phyloP scores from a whole-genome alignment of 2,797 vertebrate species.

The Pantherophis alleghaniensis region DNA sequence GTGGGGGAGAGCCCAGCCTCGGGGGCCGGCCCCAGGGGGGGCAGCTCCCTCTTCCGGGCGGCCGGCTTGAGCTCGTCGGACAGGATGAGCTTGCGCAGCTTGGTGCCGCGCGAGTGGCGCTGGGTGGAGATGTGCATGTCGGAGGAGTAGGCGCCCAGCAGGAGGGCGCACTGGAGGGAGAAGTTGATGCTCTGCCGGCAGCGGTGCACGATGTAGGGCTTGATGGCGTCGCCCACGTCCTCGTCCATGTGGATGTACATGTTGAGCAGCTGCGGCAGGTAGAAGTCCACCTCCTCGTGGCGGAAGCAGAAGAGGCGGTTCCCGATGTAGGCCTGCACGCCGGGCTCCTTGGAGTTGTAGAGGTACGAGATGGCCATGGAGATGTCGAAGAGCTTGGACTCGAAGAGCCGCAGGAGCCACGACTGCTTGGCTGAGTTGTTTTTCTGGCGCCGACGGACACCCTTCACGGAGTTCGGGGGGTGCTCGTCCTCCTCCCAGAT shows the following conservation, averaged over 20 bases:
- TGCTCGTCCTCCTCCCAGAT: conserved; percentile 75
- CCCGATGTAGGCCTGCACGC: conserved; percentile 96
- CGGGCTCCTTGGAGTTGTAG: conserved; percentile 95
- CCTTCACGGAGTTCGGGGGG: conserved; percentile 68
- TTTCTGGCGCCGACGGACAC: conserved; percentile 78
- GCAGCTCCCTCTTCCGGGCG: conserved; percentile 74
- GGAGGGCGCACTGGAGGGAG: conserved; percentile 90
- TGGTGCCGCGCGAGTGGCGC: conserved; percentile 91
- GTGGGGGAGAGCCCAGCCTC: conserved; percentile 87
- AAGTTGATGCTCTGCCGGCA: conserved; percentile 95
- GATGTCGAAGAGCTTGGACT: conserved; percentile 95
- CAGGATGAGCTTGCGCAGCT: conserved; percentile 90
- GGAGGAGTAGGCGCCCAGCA: conserved; percentile 91
- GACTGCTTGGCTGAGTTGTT: conserved; percentile 92
- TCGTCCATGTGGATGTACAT: conserved; percentile 99
- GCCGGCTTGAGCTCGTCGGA: conserved; percentile 92
- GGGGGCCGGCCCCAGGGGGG: conserved; percentile 54
- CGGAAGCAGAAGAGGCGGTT: conserved; percentile 93
- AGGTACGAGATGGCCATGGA: conserved; percentile 98
- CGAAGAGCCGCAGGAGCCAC: conserved; percentile 93
- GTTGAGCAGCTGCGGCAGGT: conserved; percentile 93
- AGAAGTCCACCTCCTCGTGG: conserved; percentile 92
- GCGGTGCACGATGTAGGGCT: conserved; percentile 94
- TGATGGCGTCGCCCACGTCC: conserved; percentile 95
- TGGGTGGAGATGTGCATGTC: conserved; percentile 99